A percentile compares a stretch with the other conserved stretches of the same genome.
Conservation (phyloP, 2,888 invertebrate species). For the Sphaerophoria taeniata region DNA sequence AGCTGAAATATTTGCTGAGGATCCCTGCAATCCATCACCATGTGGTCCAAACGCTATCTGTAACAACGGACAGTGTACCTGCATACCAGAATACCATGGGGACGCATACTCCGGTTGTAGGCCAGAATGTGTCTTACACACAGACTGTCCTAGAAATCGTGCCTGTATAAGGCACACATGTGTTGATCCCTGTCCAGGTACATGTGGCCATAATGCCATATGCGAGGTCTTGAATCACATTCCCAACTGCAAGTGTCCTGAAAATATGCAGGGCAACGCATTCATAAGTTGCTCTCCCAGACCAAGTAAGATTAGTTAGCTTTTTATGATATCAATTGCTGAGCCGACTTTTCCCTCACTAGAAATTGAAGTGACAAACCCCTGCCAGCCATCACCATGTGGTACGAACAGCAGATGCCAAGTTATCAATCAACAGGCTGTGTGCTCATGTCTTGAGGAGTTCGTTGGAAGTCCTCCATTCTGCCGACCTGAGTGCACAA, state of each 20-base stretch:
- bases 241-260: conserved; percentile 86
- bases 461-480: conserved; percentile 87
- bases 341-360: conserved; percentile 54
- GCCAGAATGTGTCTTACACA: conserved; percentile 88
- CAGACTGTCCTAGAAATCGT: conserved; percentile 87
- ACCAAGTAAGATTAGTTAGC: conserved; percentile 82
- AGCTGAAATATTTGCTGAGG: conserved; percentile 79
- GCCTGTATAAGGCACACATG: conserved; percentile 90
- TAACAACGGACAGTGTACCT: conserved; percentile 87
- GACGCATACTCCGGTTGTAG: conserved; percentile 88
- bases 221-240: conserved; percentile 90
- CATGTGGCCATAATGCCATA: conserved; percentile 88
- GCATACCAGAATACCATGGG: conserved; percentile 87
- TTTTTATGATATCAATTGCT: not conserved
- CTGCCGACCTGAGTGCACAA: conserved; percentile 89
- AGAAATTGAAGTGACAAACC: conserved; percentile 78
- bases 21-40: conserved; percentile 88
- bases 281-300: conserved; percentile 86
- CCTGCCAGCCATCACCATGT: conserved; percentile 87
- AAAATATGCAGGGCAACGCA: conserved; percentile 88
- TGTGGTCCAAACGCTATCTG: conserved; percentile 90
- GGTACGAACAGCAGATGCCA: conserved; percentile 87
- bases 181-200: conserved; percentile 88
- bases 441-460: conserved; percentile 87
- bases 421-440: conserved; percentile 86